These are phyloP conservation scores for Stigmatopora nigra DNA, from an alignment of 2,113 vertebrate species.

Conservation along the genomic window DNA sequence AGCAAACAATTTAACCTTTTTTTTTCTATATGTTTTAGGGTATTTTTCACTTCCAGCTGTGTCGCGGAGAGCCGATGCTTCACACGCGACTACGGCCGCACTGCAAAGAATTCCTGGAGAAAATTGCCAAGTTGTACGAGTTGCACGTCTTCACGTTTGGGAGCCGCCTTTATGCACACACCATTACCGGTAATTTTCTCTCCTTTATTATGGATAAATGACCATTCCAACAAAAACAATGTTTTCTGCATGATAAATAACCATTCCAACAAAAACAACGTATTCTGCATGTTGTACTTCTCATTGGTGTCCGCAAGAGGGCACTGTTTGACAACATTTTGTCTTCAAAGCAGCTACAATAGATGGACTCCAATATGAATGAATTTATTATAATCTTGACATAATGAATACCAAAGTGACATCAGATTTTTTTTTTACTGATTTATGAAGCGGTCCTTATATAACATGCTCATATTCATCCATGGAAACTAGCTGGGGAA, in stretches of 20 bases:
- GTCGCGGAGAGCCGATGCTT: conserved; percentile 91
- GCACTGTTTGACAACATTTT: conserved; percentile 22
- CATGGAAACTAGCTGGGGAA: background rate
- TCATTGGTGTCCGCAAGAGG: conserved; percentile 46
- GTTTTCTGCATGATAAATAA: too few species aligned
- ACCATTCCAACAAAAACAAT: background rate
- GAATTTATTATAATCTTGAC: background rate
- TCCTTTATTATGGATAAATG: background rate
- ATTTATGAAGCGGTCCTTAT: background rate
- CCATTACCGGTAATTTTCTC: conserved; percentile 81
- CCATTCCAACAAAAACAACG: background rate
- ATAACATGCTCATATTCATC: background rate
- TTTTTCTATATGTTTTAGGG: conserved; percentile 66
- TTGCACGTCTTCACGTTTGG: conserved; percentile 97
- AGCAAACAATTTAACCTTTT: background rate
- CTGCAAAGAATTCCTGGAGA: conserved; percentile 93
- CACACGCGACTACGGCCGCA: conserved; percentile 94
- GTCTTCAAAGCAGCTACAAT: background rate
- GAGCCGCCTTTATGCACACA: conserved; percentile 96
- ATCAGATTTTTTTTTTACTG: background rate
- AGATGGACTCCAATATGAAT: background rate
- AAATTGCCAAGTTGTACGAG: conserved; percentile 91
- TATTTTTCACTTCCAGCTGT: conserved; percentile 95
- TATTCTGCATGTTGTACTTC: conserved; percentile 17
- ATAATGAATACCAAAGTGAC: background rate